Evolutionary conservation across 2,113 vertebrate genomes (phyloP).

Genomic region (Acrocephalus kingi): DNA sequence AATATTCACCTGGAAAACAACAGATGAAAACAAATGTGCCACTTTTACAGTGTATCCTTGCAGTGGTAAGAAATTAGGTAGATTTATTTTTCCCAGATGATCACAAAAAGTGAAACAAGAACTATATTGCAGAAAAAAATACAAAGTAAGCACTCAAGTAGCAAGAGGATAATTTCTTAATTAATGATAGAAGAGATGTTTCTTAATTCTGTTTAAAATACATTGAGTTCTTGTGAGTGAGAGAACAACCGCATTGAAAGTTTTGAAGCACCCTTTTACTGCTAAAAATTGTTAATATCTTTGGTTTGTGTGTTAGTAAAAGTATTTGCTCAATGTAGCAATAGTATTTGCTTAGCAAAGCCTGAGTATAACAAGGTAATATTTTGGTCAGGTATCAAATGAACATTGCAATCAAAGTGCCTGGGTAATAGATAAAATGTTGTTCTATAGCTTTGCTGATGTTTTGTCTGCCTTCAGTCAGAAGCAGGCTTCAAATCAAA

Average conservation of each 20-base stretch:
- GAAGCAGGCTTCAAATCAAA: neutral
- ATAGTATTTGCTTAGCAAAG: neutral
- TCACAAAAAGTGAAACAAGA: neutral
- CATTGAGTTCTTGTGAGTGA: neutral
- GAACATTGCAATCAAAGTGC: neutral
- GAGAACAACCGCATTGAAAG: neutral
- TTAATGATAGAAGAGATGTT: neutral
- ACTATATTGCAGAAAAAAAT: neutral
- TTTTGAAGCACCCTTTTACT: neutral
- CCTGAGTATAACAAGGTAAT: neutral
- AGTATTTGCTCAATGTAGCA: neutral
- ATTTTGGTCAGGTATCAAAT: neutral
- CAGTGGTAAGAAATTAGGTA: neutral
- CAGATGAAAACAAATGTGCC: neutral
- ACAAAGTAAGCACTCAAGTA: neutral
- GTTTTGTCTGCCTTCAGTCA: neutral
- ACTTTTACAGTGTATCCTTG: neutral
- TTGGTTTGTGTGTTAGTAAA: neutral
- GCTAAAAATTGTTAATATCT: neutral
- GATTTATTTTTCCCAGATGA: neutral
- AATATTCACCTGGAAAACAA: neutral
- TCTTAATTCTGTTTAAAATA: neutral
- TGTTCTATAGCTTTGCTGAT: neutral
- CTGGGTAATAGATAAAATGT: neutral
- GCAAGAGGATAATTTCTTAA: neutral